These are phyloP conservation scores for Lacanobia oleracea DNA, from an alignment of 2,888 invertebrate genomes.

Conservation along the genomic window DNA sequence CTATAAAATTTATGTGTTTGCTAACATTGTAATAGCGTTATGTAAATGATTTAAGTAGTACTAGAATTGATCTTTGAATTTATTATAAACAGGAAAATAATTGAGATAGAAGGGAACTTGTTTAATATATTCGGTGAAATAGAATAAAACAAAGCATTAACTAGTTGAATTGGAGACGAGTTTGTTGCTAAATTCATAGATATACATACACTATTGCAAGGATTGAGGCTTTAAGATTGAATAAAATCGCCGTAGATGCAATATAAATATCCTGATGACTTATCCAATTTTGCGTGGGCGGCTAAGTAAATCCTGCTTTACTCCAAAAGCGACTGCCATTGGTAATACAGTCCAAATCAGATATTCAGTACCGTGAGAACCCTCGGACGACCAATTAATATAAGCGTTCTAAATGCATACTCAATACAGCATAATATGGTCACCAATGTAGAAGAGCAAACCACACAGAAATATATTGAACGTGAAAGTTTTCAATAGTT, in stretches of 20 bases:
- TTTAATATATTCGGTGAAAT: slow-evolving; percentile 10
- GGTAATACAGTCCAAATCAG: slow-evolving; percentile 27
- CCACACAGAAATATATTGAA: slow-evolving; percentile 29
- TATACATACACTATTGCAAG: not conserved
- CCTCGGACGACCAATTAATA: slow-evolving; percentile 13
- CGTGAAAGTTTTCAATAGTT: slow-evolving; percentile 23
- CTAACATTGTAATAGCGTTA: slow-evolving; percentile 40
- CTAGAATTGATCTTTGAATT: slow-evolving; percentile 31
- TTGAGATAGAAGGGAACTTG: slow-evolving; percentile 27
- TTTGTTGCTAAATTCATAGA: not conserved
- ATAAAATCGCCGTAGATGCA: not conserved
- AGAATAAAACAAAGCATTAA: slow-evolving; percentile 2
- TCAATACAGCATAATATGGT: slow-evolving; percentile 27
- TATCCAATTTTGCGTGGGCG: slow-evolving; percentile 29
- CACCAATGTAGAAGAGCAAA: slow-evolving; percentile 35
- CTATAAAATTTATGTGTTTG: slow-evolving; percentile 30
- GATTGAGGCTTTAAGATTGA: not conserved
- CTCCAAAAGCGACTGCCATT: slow-evolving; percentile 12
- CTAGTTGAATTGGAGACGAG: not conserved
- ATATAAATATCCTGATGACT: slow-evolving; percentile 7
- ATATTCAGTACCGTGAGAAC: slow-evolving; percentile 42
- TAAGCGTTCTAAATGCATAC: slow-evolving; percentile 1
- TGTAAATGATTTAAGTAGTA: slow-evolving; percentile 49
- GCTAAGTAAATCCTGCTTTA: slow-evolving; percentile 15
- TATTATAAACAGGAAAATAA: slow-evolving; percentile 37